phyloP scores from a whole-genome alignment of 2,888 invertebrate genomes.

The Horisme vitalbata region DNA sequence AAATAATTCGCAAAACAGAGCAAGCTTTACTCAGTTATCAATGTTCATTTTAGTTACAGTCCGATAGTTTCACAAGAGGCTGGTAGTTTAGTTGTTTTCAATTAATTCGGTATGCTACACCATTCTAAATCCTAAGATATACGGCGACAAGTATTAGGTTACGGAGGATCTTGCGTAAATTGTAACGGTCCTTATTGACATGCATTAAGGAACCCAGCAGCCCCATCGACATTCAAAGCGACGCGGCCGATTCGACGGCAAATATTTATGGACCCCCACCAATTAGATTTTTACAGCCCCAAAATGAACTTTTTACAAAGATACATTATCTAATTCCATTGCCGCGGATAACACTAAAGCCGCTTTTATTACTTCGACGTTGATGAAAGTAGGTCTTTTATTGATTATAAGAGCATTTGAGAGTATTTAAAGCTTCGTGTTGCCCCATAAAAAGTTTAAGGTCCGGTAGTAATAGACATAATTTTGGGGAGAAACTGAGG shows the following conservation, averaged over 20 bases:
- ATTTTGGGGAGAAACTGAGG: slow-evolving; percentile 45
- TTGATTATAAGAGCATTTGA: slow-evolving; percentile 76
- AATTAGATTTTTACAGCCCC: slow-evolving; percentile 72
- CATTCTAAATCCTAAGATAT: slow-evolving; percentile 49
- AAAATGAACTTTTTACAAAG: slow-evolving; percentile 65
- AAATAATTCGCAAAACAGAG: no score
- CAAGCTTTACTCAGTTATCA: no score
- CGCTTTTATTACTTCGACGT: slow-evolving; percentile 72
- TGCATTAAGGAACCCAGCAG: slow-evolving; percentile 62
- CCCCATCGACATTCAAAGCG: slow-evolving; percentile 65
- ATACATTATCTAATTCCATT: slow-evolving; percentile 76
- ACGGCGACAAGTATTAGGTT: slow-evolving; percentile 57
- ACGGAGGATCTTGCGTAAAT: slow-evolving; percentile 52
- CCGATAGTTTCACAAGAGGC: neutral
- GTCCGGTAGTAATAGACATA: slow-evolving; percentile 62
- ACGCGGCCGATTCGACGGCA: slow-evolving; percentile 55
- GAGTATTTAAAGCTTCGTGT: slow-evolving; percentile 72
- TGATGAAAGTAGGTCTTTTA: slow-evolving; percentile 77
- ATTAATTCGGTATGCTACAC: slow-evolving; percentile 32
- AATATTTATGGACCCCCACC: slow-evolving; percentile 71
- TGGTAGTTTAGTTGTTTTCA: slow-evolving; percentile 11
- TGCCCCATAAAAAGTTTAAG: slow-evolving; percentile 68
- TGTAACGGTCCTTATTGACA: slow-evolving; percentile 67
- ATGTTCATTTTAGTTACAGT: no score
- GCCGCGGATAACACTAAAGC: slow-evolving; percentile 73